Percentiles rank a stretch among this genome's conserved stretches.
Conservation (phyloP, 2,888 invertebrate genomes). For the Carterocephalus palaemon region DNA sequence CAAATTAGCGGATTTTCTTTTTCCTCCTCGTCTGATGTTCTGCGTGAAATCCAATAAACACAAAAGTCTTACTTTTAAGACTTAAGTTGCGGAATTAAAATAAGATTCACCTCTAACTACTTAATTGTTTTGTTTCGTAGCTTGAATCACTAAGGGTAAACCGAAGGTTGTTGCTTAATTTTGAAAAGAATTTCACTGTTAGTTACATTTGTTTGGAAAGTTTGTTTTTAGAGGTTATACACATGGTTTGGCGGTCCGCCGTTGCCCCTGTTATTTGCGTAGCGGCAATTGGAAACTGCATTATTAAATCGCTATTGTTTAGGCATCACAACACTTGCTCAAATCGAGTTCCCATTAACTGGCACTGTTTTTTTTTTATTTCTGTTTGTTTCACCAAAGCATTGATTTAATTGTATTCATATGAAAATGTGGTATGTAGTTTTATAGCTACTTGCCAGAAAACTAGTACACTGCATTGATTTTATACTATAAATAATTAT, state of each 20-base stretch:
- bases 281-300: slow-evolving; percentile 78
- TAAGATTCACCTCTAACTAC: too few species aligned
- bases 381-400: background rate
- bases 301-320: slow-evolving; percentile 79
- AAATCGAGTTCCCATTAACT: slow-evolving; percentile 38
- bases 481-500: too few species aligned
- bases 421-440: too few species aligned
- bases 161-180: slow-evolving; percentile 6
- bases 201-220: slow-evolving; percentile 24
- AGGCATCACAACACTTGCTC: slow-evolving; percentile 66
- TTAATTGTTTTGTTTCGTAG: background rate
- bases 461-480: too few species aligned
- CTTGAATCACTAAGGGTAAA: background rate
- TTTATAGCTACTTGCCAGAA: too few species aligned
- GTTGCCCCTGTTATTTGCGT: slow-evolving; percentile 70
- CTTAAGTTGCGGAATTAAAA: too few species aligned
- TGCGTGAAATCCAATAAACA: slow-evolving; percentile 15
- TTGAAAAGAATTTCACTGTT: slow-evolving; percentile 18
- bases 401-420: slow-evolving; percentile 25
- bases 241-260: slow-evolving; percentile 40
- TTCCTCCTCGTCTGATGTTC: slow-evolving; percentile 18
- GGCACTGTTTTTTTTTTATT: slow-evolving; percentile 35
- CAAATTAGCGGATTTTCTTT: slow-evolving; percentile 23
- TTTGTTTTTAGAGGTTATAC: slow-evolving; percentile 40
- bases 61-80: too few species aligned